phyloP scores from a whole-genome alignment of 2,797 vertebrate genomes.

The Danio choprae region DNA sequence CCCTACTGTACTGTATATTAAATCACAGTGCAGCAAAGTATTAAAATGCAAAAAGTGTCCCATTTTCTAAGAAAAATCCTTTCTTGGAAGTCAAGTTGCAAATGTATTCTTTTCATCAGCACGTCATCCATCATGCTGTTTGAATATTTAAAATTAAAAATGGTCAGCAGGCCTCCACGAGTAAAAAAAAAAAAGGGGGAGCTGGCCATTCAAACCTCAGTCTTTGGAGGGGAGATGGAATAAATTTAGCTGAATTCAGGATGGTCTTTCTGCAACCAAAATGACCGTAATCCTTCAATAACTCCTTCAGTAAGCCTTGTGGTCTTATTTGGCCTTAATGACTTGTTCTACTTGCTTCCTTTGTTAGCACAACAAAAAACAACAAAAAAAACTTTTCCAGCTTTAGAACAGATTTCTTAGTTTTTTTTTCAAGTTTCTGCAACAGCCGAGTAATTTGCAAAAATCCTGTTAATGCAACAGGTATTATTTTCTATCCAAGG shows the following conservation, averaged over 20 bases:
- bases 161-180: slow-evolving; percentile 4
- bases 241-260: slow-evolving; percentile 15
- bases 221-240: slow-evolving; percentile 7
- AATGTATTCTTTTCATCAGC: background rate
- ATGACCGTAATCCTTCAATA: slow-evolving; percentile 27
- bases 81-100: background rate
- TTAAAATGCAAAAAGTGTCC: background rate
- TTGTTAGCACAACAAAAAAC: slow-evolving; percentile 10
- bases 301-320: slow-evolving; percentile 12
- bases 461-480: background rate
- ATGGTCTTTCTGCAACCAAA: slow-evolving; percentile 9
- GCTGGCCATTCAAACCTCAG: background rate
- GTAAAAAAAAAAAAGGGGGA: background rate
- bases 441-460: slow-evolving; percentile 7
- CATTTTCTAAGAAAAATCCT: background rate
- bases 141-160: slow-evolving; percentile 1
- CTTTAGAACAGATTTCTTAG: background rate
- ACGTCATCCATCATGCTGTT: background rate
- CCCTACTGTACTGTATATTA: background rate
- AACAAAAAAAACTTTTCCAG: too few relatives aligned
- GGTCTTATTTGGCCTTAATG: slow-evolving; percentile 29
- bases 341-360: background rate
- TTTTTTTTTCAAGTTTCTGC: background rate
- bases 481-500: background rate
- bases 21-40: background rate